phyloP scores from a whole-genome alignment of 2,113 vertebrate genomes.

The Gobio gobio region DNA sequence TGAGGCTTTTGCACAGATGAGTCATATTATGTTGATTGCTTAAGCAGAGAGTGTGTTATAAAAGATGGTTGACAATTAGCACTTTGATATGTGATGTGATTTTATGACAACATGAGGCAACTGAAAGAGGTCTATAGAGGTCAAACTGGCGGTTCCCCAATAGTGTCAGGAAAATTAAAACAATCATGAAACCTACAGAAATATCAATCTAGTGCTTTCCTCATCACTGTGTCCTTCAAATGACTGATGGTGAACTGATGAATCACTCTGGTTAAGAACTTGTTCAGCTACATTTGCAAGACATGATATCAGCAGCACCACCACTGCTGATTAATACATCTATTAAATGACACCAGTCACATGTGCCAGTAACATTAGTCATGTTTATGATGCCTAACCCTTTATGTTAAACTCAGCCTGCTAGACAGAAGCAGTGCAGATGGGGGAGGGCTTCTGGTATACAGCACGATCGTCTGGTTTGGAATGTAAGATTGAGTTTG shows the following conservation, averaged over 20 bases:
- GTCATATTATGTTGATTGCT: background rate
- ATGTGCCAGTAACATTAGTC: constrained; percentile 30
- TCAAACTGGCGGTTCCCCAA: background rate
- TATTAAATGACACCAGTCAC: constrained; percentile 34
- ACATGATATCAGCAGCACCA: background rate
- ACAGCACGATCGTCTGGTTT: background rate
- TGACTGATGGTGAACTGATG: constrained; percentile 4
- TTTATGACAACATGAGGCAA: background rate
- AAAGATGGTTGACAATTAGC: background rate
- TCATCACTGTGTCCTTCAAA: background rate
- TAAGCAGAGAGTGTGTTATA: background rate
- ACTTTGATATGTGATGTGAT: background rate
- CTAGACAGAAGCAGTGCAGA: background rate
- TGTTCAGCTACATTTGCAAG: constrained; percentile 1
- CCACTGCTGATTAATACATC: background rate
- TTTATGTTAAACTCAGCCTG: background rate
- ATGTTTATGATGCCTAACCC: constrained; percentile 27
- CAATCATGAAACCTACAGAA: background rate
- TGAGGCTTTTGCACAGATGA: background rate
- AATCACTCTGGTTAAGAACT: constrained; percentile 17
- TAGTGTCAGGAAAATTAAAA: background rate
- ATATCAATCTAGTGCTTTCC: background rate
- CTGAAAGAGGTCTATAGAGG: background rate
- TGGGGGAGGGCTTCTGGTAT: background rate
- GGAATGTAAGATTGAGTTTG: background rate